Conservation (phyloP, 1,140 invertebrate species). For the Probaryconus sp. region DNA sequence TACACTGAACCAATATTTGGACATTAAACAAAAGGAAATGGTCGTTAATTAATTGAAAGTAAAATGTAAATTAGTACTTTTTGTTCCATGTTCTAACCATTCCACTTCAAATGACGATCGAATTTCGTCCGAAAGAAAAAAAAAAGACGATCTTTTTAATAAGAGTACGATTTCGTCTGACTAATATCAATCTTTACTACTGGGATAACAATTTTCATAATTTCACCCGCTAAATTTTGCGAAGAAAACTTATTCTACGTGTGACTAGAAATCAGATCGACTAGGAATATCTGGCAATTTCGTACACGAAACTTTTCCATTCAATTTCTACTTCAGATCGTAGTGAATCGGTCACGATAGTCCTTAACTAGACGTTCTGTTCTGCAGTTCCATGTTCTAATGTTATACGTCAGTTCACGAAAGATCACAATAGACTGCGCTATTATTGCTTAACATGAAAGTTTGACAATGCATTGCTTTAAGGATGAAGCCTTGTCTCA, state of each 20-base stretch:
- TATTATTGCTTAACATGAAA: conserved; percentile 39
- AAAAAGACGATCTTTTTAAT: no score
- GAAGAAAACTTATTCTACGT: no score
- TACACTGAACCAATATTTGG: conserved; percentile 13
- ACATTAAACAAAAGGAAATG: no score
- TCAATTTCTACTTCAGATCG: conserved; percentile 38
- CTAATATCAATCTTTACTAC: no score
- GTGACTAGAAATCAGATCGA: conserved; percentile 2
- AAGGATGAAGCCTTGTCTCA: conserved; percentile 1
- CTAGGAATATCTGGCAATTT: conserved; percentile 33
- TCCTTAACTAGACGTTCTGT: conserved; percentile 38
- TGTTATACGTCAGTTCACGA: conserved; percentile 28
- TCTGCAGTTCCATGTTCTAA: conserved; percentile 38
- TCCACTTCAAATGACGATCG: no score
- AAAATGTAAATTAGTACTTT: no score
- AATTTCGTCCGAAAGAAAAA: no score
- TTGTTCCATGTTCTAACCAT: no score
- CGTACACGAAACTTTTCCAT: conserved; percentile 38
- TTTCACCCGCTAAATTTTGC: no score
- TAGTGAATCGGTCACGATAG: conserved; percentile 49
- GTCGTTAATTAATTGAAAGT: no score
- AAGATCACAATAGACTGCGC: conserved; percentile 45
- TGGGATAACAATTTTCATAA: no score
- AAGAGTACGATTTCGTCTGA: no score
- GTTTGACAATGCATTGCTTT: conserved; percentile 38